Percentiles rank a stretch among this genome's conserved stretches.
Evolutionary conservation across 2,113 vertebrate species (phyloP).

Genomic region (Polypterus senegalus): DNA sequence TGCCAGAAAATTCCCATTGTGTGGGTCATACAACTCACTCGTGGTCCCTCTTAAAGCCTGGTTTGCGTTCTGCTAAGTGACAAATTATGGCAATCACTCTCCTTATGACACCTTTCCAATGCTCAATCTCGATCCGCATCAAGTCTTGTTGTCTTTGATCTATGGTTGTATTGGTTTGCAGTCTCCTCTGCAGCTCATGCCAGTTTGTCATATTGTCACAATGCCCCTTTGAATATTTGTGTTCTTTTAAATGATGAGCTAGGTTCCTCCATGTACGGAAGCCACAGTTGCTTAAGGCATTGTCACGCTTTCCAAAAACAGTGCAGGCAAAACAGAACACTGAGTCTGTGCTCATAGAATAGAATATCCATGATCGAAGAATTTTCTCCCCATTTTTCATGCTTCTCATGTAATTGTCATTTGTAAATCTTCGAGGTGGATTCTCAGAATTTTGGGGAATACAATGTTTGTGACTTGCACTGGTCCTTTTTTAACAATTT

Average conservation of each 20-base stretch:
- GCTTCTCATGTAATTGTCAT: too few relatives aligned
- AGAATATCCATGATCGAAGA: slow-evolving; percentile 13
- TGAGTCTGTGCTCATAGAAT: slow-evolving; percentile 17
- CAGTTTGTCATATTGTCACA: slow-evolving; percentile 16
- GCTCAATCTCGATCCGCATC: too few relatives aligned
- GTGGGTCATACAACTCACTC: background rate
- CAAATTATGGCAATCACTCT: slow-evolving; percentile 16
- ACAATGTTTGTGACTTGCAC: too few relatives aligned
- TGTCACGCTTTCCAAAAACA: slow-evolving; percentile 17
- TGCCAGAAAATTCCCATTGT: too few relatives aligned
- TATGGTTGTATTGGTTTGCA: slow-evolving; percentile 16
- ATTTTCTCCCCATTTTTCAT: slow-evolving; percentile 18
- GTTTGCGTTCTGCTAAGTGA: slow-evolving; percentile 8
- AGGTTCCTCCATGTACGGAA: slow-evolving; percentile 20
- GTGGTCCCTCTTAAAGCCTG: slow-evolving; percentile 11
- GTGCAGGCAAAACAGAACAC: slow-evolving; percentile 17
- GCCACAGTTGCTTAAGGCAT: slow-evolving; percentile 9
- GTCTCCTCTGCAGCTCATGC: slow-evolving; percentile 19
- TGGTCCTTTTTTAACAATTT: too few relatives aligned
- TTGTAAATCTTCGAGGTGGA: too few relatives aligned
- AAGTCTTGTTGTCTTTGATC: too few relatives aligned
- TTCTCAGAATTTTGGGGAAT: too few relatives aligned
- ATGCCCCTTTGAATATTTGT: slow-evolving; percentile 20
- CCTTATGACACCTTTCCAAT: slow-evolving; percentile 13
- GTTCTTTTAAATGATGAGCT: slow-evolving; percentile 17